Conservation (phyloP, 2,797 vertebrate species). For the Synaphobranchus kaupii region DNA sequence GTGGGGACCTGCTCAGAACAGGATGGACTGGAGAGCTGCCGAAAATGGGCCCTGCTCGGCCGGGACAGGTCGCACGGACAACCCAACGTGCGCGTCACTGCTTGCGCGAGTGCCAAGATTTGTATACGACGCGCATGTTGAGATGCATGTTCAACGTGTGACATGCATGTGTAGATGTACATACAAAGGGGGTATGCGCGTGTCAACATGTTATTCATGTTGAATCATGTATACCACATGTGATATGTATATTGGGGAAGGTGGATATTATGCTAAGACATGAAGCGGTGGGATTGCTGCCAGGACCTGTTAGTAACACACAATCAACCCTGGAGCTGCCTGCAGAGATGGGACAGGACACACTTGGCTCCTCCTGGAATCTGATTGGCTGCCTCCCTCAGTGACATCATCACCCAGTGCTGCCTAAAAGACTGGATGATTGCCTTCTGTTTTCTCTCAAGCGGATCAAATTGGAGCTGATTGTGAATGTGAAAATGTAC, state of each 20-base stretch:
- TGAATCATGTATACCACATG: background rate
- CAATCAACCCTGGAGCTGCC: background rate
- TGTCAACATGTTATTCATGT: background rate
- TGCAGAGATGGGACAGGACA: background rate
- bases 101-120: background rate
- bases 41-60: background rate
- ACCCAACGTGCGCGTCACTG: background rate
- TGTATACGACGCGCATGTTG: background rate
- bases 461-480: background rate
- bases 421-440: background rate
- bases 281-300: background rate
- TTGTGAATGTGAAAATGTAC: slow-evolving; percentile 17
- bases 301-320: background rate
- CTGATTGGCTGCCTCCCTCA: slow-evolving; percentile 5
- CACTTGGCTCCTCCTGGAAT: background rate
- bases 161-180: background rate
- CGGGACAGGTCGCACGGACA: background rate
- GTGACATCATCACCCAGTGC: slow-evolving; percentile 6
- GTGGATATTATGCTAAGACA: background rate
- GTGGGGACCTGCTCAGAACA: background rate
- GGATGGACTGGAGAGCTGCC: background rate
- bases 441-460: slow-evolving; percentile 18
- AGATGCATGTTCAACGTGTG: slow-evolving; percentile 5
- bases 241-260: background rate
- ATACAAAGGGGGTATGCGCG: background rate